These are phyloP conservation scores for Xiphophorus maculatus DNA, from an alignment of 2,113 vertebrate species.

Conservation along the genomic window DNA sequence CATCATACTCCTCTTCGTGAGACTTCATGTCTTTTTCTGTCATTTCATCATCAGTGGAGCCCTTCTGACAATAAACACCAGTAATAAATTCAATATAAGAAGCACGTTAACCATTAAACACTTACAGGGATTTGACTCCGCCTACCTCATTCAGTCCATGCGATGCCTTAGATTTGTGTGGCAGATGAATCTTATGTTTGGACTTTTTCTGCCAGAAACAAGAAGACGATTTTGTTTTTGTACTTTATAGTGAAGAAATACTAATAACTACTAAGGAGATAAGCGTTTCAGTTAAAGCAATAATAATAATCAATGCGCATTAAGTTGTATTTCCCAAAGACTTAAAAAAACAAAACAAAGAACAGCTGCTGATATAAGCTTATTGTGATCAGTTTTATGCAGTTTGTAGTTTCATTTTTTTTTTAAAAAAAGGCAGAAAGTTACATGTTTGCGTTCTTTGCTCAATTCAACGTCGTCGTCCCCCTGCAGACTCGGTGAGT, in stretches of 20 bases:
- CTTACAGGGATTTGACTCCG: not conserved
- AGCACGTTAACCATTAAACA: not conserved
- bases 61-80: conserved; percentile 16
- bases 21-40: not conserved
- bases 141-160: not conserved
- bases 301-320: not conserved
- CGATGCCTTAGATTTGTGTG: not conserved
- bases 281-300: not conserved
- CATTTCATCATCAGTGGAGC: conserved; percentile 1
- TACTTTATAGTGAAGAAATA: not conserved
- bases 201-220: conserved; percentile 38
- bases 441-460: conserved; percentile 55
- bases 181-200: conserved; percentile 17
- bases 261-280: not conserved
- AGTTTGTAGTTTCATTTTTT: conserved; percentile 14
- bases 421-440: not conserved
- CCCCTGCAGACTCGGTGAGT: conserved; percentile 3
- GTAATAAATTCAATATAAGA: not conserved
- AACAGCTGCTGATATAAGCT: not conserved
- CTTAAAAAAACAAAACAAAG: not conserved
- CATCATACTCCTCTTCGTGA: not conserved
- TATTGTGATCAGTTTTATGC: too few relatives aligned
- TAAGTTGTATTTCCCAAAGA: not conserved
- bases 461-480: conserved; percentile 8
- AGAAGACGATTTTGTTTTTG: too few relatives aligned